Evolutionary conservation across 2,888 invertebrate species (phyloP), one percentile per base, ranked within the genome.

Genomic region (Parthenolecanium corni): DNA sequence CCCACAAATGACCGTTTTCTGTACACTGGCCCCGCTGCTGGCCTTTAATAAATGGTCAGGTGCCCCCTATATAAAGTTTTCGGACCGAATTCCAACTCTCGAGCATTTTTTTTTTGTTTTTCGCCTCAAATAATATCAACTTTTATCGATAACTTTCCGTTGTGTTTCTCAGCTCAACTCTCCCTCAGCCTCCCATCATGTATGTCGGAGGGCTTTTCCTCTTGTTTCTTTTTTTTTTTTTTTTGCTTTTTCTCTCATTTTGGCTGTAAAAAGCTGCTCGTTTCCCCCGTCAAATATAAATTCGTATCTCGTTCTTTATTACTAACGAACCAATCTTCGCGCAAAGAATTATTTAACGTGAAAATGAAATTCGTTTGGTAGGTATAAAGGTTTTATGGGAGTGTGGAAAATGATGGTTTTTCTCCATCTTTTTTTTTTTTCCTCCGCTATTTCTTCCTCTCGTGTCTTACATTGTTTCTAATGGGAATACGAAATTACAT

Each of bases 1-100:
- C 63, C 63, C 63, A 54, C 53, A 54, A 63, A 63, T 63, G 63
- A 63, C 63, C 63, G 53, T 53, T 52, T 61, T 61, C 61, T 61
- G 47, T 61, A 40, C 36, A 51, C 61, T 51, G 36, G 61, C 51
- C 61, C 24, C 38, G 25, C 23, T 20, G 44, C 36, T 23, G 40
- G 51, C 49, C 61, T 61, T 51, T 49, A 61, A 61, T 61, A 38
- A 61, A 61, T 51, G 61, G 38, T 61, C 61, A 61, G 61, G 61
- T 61, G 61, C 38, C 61, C 61, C 61, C 61, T 58, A 36, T 61
- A 54, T 54, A 51, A 61, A 61, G 61, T 51, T 61, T 31, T 49
- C 49, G 51, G 49, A 49, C 49, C 31, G 61, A 61, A 61, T 61
- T 61, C 49, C 61, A 9, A 40, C 61, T 51, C 57, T 16, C 61